A percentile compares a stretch with the other conserved stretches of the same genome.
phyloP scores from a whole-genome alignment of 2,888 invertebrate species.

The Taphrorychus bicolor region DNA sequence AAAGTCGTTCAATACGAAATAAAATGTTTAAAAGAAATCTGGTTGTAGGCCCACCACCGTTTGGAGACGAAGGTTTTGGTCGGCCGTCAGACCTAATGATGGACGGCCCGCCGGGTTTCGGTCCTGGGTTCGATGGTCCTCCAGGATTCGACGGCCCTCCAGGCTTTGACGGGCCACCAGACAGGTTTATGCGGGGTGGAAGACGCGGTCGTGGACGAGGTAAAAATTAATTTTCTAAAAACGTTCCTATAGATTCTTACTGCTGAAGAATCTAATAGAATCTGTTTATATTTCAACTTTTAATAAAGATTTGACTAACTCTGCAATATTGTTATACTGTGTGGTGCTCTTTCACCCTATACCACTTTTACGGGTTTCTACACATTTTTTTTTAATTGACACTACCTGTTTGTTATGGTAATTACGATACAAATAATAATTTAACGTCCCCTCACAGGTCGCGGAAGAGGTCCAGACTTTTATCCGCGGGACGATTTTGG shows the following conservation, averaged over 20 bases:
- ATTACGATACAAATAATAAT: neutral
- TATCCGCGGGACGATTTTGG: slow-evolving; percentile 15
- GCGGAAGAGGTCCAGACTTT: slow-evolving; percentile 31
- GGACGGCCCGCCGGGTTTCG: slow-evolving; percentile 15
- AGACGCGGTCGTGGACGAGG: slow-evolving; percentile 39
- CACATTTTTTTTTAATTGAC: too few species aligned
- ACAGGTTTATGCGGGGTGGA: slow-evolving; percentile 49
- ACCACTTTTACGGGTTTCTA: too few species aligned
- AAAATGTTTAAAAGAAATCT: neutral
- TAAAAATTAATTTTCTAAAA: neutral
- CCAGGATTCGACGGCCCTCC: slow-evolving; percentile 15
- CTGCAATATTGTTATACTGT: neutral
- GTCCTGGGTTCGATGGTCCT: slow-evolving; percentile 11
- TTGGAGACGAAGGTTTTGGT: slow-evolving; percentile 10
- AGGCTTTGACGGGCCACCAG: slow-evolving; percentile 29
- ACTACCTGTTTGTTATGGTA: neutral
- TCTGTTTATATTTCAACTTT: too few species aligned
- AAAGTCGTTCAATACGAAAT: too few species aligned
- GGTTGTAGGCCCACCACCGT: slow-evolving; percentile 1
- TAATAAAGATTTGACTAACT: neutral
- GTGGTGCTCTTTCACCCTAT: too few species aligned
- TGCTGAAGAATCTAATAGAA: too few species aligned
- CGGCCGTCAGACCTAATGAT: slow-evolving; percentile 7
- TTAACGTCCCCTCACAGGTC: too few species aligned
- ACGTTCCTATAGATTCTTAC: too few species aligned